Percentiles rank a stretch among this genome's conserved stretches.
phyloP scores from a whole-genome alignment of 2,113 vertebrate species.

The Protobothrops flavoviridis region DNA sequence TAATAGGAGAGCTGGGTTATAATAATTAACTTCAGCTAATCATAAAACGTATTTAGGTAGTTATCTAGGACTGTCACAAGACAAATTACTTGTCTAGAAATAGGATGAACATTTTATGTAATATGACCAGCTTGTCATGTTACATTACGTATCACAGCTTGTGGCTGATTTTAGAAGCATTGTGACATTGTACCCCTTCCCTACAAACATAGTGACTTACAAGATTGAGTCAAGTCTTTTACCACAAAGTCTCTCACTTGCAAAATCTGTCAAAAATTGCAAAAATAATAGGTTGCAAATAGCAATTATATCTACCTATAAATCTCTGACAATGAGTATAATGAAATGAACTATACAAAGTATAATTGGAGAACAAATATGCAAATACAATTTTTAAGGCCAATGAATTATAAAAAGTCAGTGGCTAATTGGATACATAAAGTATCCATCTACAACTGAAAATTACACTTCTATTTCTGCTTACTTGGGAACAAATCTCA shows the following conservation, averaged over 20 bases:
- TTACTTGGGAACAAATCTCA: background rate
- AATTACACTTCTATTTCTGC: no score
- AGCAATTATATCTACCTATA: background rate
- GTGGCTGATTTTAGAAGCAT: background rate
- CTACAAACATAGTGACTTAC: background rate
- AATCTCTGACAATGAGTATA: background rate
- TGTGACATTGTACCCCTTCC: background rate
- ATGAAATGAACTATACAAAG: background rate
- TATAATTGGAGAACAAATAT: background rate
- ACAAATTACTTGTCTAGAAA: background rate
- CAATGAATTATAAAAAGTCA: background rate
- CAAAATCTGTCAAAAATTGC: background rate
- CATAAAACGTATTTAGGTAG: background rate
- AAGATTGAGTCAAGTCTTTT: background rate
- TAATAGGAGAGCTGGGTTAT: background rate
- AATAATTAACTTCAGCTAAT: background rate
- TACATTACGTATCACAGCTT: background rate
- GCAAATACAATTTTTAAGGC: background rate
- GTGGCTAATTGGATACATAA: background rate
- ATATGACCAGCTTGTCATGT: background rate
- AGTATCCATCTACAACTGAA: background rate
- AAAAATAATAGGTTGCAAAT: background rate
- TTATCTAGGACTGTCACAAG: background rate
- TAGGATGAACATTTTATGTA: background rate
- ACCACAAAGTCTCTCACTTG: background rate